Conservation (phyloP, 2,113 vertebrate species). For the Pelodiscus sinensis region DNA sequence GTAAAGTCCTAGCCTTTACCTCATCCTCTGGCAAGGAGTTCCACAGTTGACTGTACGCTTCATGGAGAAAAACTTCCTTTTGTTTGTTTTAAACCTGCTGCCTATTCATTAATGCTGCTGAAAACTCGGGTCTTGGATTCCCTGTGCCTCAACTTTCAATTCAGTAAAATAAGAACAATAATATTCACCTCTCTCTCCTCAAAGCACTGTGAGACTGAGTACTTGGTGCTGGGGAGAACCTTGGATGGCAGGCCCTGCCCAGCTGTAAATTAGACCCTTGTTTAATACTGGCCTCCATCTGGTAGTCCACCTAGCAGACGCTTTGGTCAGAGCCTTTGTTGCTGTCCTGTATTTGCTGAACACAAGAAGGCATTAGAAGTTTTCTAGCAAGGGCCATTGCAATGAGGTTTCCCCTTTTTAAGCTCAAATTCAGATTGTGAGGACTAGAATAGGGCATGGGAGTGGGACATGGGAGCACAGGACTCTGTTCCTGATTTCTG, state of each 20-base stretch:
- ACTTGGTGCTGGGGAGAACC: background rate
- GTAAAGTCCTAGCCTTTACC: no score
- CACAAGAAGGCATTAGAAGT: background rate
- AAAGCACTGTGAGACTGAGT: background rate
- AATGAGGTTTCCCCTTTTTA: background rate
- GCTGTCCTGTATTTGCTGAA: rapidly evolving
- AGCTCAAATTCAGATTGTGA: background rate
- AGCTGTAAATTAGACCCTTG: background rate
- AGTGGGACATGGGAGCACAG: background rate
- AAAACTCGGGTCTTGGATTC: background rate
- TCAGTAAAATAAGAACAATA: background rate
- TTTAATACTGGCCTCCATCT: background rate
- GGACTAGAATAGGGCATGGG: background rate
- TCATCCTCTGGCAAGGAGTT: no score
- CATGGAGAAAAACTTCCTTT: no score
- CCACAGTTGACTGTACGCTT: no score
- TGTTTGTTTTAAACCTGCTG: no score
- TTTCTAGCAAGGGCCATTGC: background rate
- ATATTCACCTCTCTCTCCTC: background rate
- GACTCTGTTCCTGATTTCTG: background rate
- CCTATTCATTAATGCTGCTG: background rate
- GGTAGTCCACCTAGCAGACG: rapidly evolving
- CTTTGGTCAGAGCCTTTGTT: rapidly evolving
- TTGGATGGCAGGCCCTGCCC: background rate
- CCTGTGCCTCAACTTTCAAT: background rate